Percentiles rank a stretch among this genome's conserved stretches.
phyloP scores from a whole-genome alignment of 2,888 invertebrate genomes.

The Steinernema hermaphroditum region DNA sequence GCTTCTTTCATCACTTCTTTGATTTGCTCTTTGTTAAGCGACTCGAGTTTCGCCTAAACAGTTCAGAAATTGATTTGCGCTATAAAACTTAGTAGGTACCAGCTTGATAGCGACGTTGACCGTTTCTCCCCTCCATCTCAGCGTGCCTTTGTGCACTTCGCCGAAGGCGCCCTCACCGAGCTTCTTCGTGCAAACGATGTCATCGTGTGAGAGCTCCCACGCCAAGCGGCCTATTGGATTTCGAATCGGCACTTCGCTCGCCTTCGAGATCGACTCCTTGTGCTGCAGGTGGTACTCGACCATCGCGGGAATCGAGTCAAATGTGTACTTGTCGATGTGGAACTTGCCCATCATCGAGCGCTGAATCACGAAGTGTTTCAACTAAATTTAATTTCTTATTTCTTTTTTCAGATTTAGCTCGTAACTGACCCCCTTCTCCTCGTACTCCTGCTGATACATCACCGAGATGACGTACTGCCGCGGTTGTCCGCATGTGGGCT shows the following conservation, averaged over 20 bases:
- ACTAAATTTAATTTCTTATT: neutral
- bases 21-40: constrained; percentile 20
- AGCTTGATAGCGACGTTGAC: constrained; percentile 22
- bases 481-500: neutral
- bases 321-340: constrained; percentile 40
- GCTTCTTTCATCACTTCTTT: constrained; percentile 19
- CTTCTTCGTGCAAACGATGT: neutral
- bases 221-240: neutral
- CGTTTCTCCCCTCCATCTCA: neutral
- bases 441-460: neutral
- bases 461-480: neutral
- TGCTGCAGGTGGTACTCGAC: constrained; percentile 37
- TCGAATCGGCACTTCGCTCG: neutral
- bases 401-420: neutral
- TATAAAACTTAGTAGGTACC: neutral
- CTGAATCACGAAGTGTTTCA: constrained; percentile 29
- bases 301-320: constrained; percentile 39
- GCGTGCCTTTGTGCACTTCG: neutral
- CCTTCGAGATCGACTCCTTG: constrained; percentile 41
- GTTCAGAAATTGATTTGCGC: neutral
- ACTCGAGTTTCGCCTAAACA: constrained; percentile 10
- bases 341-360: constrained; percentile 37
- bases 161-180: constrained; percentile 1
- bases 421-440: neutral
- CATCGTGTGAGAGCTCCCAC: neutral